Evolutionary conservation across 2,797 vertebrate genomes (phyloP), one percentile per base, ranked within the genome.

Genomic region (Acipenser transmontanus): DNA sequence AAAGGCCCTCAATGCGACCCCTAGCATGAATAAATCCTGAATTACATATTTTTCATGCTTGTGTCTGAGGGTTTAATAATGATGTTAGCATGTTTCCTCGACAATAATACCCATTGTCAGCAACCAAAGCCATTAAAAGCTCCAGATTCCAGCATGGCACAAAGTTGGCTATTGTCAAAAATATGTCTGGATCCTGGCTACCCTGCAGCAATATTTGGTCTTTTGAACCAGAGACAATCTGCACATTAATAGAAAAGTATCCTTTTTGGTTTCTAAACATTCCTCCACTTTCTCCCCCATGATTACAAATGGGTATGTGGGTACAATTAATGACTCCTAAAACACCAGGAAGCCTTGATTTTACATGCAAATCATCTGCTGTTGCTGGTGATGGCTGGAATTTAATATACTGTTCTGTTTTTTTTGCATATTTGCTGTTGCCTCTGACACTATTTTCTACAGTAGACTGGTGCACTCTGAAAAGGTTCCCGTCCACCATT

Each of bases 151-250:
- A 61, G 54, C 63, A 61, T 6, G 10, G 60, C 6, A 62, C 62
- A 68, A n/a, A 63, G 61, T 14, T 63, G 67, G 49, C 67, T 68
- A 52, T 63, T 63, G 49, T 68, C 66, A 68, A 64, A 57, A 48
- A 69, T 64, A 51, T 61, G 63, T 64, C 62, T 69, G 3, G 68
- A 52, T 49, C 54, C 68, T 69, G 12, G 68, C 68, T 59, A 65
- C 6, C 20, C 1, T 10, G 20, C 60, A 11, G 49, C 66, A 62
- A 47, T 52, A n/a, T 68, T 17, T 50, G 20, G 34, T n/a, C n/a
- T 14, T 62, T 47, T n/a, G 20, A 59, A 50, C 52, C 49, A 66
- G 51, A 61, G 14, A 67, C 14, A 9, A 10, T 48, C 59, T 67
- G 61, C 12, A 63, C 47, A 48, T 13, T 57, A 6, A 63, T 47